Conservation (phyloP, 2,888 invertebrate genomes). For the Linnaemya vulpina region DNA sequence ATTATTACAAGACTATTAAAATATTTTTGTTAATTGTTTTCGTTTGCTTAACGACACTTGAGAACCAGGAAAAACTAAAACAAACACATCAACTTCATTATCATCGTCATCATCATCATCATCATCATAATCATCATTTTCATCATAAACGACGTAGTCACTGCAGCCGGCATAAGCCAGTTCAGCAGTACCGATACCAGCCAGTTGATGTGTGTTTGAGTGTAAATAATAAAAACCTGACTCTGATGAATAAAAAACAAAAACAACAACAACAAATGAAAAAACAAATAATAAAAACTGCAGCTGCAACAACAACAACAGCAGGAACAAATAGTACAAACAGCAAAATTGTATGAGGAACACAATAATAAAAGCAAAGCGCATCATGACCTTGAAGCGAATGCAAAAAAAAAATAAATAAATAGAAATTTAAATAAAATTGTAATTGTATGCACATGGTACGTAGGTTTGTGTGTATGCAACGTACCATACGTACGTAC, state of each 20-base stretch:
- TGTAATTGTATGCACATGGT: conserved; percentile 30
- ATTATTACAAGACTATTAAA: conserved; percentile 3
- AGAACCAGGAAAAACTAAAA: conserved; percentile 68
- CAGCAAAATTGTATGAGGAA: conserved; percentile 51
- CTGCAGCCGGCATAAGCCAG: conserved; percentile 28
- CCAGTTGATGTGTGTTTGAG: neutral
- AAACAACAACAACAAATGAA: conserved; percentile 1
- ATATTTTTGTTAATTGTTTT: conserved; percentile 4
- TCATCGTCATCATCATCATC: conserved; percentile 18
- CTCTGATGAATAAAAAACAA: conserved; percentile 55
- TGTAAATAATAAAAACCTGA: conserved; percentile 64
- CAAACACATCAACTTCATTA: neutral
- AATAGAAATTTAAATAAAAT: conserved; percentile 48
- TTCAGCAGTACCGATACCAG: conserved; percentile 5
- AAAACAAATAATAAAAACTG: conserved; percentile 12
- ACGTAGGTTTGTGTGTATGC: neutral
- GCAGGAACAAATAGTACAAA: conserved; percentile 9
- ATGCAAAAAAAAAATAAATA: conserved; percentile 60
- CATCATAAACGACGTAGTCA: neutral
- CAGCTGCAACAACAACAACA: conserved; percentile 23
- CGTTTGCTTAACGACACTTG: conserved; percentile 50
- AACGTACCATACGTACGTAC: neutral
- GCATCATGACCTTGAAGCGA: conserved; percentile 71
- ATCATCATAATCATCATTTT: neutral
- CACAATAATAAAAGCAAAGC: conserved; percentile 62